A percentile compares a stretch with the other conserved stretches of the same genome.
Conservation (phyloP, 2,888 invertebrate species). For the Xanthorhoe designata region DNA sequence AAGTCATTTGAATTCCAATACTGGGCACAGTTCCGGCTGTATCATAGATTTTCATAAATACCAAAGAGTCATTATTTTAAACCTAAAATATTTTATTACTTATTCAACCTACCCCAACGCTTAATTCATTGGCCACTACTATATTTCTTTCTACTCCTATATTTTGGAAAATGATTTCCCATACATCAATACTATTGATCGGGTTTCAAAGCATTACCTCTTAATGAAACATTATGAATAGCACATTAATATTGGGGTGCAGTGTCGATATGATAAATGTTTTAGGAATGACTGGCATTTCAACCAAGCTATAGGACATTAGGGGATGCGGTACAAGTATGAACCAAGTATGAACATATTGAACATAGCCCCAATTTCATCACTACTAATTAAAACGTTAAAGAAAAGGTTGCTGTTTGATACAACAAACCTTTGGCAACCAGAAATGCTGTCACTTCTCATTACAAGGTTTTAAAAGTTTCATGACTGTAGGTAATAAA, state of each 20-base stretch:
- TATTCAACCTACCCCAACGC: not conserved
- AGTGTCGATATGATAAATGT: constrained; percentile 81
- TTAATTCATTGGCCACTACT: constrained; percentile 29
- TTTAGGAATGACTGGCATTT: constrained; percentile 70
- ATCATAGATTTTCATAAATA: no score
- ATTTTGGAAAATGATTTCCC: constrained; percentile 29
- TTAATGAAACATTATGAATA: constrained; percentile 84
- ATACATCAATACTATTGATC: constrained; percentile 46
- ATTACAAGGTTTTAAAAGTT: no score
- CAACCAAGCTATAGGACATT: constrained; percentile 3
- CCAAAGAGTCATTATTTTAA: no score
- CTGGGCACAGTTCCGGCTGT: no score
- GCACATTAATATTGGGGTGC: constrained; percentile 76
- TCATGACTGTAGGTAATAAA: no score
- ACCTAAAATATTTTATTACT: no score
- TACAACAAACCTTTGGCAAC: no score
- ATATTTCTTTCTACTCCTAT: no score
- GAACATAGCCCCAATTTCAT: not conserved
- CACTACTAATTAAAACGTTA: not conserved
- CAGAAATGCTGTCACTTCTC: no score
- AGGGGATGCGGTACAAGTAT: constrained; percentile 2
- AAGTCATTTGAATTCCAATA: no score
- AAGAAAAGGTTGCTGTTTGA: no score
- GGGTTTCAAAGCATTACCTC: constrained; percentile 73
- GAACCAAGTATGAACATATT: no score